Percentiles rank a stretch among this genome's conserved stretches.
Evolutionary conservation across 2,113 vertebrate genomes (phyloP).

Genomic region (Entosphenus tridentatus): DNA sequence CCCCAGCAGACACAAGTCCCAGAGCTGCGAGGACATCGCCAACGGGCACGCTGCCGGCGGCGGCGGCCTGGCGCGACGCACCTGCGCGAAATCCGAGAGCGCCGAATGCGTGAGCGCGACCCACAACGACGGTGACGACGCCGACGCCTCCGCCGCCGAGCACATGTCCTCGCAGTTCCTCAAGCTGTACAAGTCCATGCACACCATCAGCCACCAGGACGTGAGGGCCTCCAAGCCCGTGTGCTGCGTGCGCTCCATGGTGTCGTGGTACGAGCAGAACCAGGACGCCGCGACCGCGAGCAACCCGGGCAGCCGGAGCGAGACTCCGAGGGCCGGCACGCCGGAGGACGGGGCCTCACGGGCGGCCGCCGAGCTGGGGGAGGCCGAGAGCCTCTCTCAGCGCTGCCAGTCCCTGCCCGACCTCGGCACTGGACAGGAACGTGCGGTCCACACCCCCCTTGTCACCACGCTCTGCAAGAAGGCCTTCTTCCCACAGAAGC

Average conservation of each 20-base stretch:
- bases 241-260: constrained; percentile 4
- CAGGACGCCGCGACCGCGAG: not conserved
- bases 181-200: constrained; percentile 4
- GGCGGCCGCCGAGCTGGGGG: not conserved
- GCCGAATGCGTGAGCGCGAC: not conserved
- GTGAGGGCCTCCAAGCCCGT: not conserved
- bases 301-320: not conserved
- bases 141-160: not conserved
- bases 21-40: too few relatives aligned
- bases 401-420: constrained; percentile 1
- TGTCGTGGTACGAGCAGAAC: constrained; percentile 6
- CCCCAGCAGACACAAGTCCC: too few relatives aligned
- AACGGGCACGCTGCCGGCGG: too few relatives aligned
- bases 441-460: not conserved
- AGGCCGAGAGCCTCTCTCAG: not conserved
- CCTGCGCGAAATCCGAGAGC: not conserved
- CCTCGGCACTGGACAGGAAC: not conserved
- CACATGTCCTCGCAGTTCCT: constrained; percentile 5
- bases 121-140: not conserved
- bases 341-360: too few relatives aligned
- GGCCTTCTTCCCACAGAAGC: constrained; percentile 1
- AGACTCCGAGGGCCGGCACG: too few relatives aligned
- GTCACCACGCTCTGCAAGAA: constrained; percentile 6
- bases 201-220: constrained; percentile 4
- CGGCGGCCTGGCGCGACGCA: too few relatives aligned